These are phyloP conservation scores for Zhuqinia jingwanae DNA, from an alignment of 2,888 invertebrate genomes.

Conservation along the genomic window DNA sequence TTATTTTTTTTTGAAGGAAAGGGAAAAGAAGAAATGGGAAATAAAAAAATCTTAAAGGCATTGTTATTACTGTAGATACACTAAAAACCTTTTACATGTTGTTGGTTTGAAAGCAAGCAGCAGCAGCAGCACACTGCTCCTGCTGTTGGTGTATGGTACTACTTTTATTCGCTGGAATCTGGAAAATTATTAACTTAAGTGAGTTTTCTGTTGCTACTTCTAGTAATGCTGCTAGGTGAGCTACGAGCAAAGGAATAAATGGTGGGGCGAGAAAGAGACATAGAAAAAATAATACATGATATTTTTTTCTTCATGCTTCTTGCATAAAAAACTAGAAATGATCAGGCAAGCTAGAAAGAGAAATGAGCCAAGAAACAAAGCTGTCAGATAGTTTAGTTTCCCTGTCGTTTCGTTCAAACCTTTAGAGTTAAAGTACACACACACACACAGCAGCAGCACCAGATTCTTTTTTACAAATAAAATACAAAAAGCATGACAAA, in stretches of 20 bases:
- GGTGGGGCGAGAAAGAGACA: too few relatives aligned
- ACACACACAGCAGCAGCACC: not conserved
- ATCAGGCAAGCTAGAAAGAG: not conserved
- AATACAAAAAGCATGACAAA: conserved; percentile 2
- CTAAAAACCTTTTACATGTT: not conserved
- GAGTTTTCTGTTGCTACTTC: not conserved
- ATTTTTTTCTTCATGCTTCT: not conserved
- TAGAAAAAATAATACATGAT: too few relatives aligned
- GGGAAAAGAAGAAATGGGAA: not conserved
- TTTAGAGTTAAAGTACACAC: not conserved
- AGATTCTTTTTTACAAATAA: conserved; percentile 5
- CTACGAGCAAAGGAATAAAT: too few relatives aligned
- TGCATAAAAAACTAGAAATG: conserved; percentile 12
- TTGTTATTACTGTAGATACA: not conserved
- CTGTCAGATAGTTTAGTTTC: conserved; percentile 20
- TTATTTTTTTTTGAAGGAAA: not conserved
- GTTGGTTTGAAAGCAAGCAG: too few relatives aligned
- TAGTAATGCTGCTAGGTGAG: not conserved
- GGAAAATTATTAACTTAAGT: conserved; percentile 29
- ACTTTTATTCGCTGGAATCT: conserved; percentile 2
- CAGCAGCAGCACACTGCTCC: not conserved
- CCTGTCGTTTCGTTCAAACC: not conserved
- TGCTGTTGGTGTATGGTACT: not conserved
- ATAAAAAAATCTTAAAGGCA: not conserved
- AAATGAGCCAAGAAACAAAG: conserved; percentile 4